Conservation (phyloP, 2,888 invertebrate species). For the Plebejus argus region DNA sequence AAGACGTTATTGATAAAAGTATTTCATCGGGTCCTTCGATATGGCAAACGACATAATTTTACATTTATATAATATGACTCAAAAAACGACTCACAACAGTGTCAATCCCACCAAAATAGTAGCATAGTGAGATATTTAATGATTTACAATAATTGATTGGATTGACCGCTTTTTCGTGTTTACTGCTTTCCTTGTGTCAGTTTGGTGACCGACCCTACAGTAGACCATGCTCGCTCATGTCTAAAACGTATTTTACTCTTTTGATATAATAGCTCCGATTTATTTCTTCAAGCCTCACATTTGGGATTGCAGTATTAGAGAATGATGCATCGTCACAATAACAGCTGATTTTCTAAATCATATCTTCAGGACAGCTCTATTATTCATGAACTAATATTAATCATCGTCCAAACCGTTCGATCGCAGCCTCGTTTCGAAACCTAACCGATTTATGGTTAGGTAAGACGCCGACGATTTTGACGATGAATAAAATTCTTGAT, state of each 20-base stretch:
- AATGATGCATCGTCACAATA: conserved; percentile 80
- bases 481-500: conserved; percentile 63
- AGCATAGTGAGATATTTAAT: conserved; percentile 66
- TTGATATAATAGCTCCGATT: conserved; percentile 75
- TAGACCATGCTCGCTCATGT: conserved; percentile 81
- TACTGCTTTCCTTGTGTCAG: conserved; percentile 83
- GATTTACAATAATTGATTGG: conserved; percentile 77
- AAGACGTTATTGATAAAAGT: conserved; percentile 29
- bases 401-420: conserved; percentile 69
- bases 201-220: conserved; percentile 80
- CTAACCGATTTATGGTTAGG: conserved; percentile 37
- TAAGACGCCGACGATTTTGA: conserved; percentile 59
- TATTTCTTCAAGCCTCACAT: conserved; percentile 77
- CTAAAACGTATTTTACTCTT: conserved; percentile 73
- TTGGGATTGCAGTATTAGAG: conserved; percentile 80
- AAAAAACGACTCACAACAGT: conserved; percentile 78
- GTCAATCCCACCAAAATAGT: conserved; percentile 55
- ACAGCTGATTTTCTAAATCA: conserved; percentile 79
- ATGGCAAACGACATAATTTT: conserved; percentile 33
- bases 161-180: conserved; percentile 83
- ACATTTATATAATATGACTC: conserved; percentile 57
- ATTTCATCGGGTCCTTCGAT: conserved; percentile 33
- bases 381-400: conserved; percentile 76
- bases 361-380: conserved; percentile 79
- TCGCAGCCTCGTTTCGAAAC: conserved; percentile 44